Percentiles rank a stretch among this genome's conserved stretches.
Conservation (phyloP, 1,140 invertebrate genomes). For the Drosophila persimilis region DNA sequence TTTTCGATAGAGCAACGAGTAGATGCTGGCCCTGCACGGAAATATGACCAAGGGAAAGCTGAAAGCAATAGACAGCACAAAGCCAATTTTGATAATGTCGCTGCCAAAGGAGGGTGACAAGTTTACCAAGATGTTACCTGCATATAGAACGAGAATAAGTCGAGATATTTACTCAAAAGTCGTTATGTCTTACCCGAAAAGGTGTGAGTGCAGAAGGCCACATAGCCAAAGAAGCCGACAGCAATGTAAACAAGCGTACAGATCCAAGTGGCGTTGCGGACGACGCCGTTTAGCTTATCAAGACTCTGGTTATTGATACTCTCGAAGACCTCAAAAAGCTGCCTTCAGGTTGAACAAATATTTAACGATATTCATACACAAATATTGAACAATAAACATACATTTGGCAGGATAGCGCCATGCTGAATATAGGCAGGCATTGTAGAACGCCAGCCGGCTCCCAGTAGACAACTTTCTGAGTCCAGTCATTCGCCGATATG, state of each 20-base stretch:
- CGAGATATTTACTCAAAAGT: background rate
- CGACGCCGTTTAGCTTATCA: slow-evolving; percentile 94
- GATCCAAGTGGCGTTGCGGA: slow-evolving; percentile 94
- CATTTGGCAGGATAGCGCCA: slow-evolving; percentile 98
- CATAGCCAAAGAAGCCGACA: slow-evolving; percentile 97
- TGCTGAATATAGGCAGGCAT: slow-evolving; percentile 96
- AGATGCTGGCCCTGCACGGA: slow-evolving; percentile 96
- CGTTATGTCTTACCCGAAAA: slow-evolving; percentile 89
- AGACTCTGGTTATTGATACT: slow-evolving; percentile 93
- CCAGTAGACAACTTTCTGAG: slow-evolving; percentile 91
- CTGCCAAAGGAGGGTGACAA: slow-evolving; percentile 91
- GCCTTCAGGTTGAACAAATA: slow-evolving; percentile 84
- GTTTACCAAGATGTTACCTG: slow-evolving; percentile 95
- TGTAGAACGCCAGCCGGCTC: slow-evolving; percentile 92
- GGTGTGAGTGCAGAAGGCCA: slow-evolving; percentile 93
- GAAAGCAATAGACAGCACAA: slow-evolving; percentile 96
- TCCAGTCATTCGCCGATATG: slow-evolving; percentile 89
- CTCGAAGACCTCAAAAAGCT: slow-evolving; percentile 98
- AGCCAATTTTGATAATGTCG: slow-evolving; percentile 95
- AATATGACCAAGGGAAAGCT: slow-evolving; percentile 98
- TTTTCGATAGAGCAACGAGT: slow-evolving; percentile 94
- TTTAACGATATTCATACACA: background rate
- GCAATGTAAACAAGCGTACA: slow-evolving; percentile 94
- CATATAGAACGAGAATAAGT: slow-evolving; percentile 4
- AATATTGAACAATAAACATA: slow-evolving; percentile 83